Conservation (phyloP, 2,888 invertebrate species). For the Protonemura montana region DNA sequence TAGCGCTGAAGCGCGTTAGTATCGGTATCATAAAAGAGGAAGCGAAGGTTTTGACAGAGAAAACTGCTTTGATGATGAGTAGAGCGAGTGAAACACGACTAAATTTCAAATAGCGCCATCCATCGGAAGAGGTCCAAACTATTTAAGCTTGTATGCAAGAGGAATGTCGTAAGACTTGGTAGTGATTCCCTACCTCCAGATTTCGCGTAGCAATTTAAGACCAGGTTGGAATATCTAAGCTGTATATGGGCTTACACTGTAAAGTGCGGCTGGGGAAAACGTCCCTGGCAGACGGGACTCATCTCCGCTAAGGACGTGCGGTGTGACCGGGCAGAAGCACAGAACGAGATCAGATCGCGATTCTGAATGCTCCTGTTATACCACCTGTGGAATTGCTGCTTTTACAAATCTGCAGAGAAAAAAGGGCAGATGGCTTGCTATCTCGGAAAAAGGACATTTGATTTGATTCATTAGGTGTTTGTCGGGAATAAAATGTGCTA, state of each 20-base stretch:
- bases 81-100: no score
- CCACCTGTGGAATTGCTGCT: conserved; percentile 5
- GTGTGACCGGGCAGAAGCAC: not conserved
- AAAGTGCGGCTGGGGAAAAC: not conserved
- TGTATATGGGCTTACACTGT: not conserved
- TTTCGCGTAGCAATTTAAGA: no score
- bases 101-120: no score
- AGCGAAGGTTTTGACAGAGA: no score
- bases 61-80: no score
- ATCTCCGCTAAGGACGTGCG: not conserved
- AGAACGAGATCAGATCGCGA: not conserved
- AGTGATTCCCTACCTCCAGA: no score
- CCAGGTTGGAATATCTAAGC: no score
- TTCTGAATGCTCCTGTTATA: not conserved
- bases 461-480: conserved; percentile 7
- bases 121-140: no score
- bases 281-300: not conserved
- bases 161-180: no score
- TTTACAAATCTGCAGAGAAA: not conserved
- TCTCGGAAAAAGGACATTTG: not conserved
- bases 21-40: no score
- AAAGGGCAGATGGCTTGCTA: not conserved
- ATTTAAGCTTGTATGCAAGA: no score
- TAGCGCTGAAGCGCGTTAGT: no score
- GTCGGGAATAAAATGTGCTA: not conserved